Evolutionary conservation across 2,888 invertebrate genomes (phyloP).

Genomic region (Stenichneumon culpator): DNA sequence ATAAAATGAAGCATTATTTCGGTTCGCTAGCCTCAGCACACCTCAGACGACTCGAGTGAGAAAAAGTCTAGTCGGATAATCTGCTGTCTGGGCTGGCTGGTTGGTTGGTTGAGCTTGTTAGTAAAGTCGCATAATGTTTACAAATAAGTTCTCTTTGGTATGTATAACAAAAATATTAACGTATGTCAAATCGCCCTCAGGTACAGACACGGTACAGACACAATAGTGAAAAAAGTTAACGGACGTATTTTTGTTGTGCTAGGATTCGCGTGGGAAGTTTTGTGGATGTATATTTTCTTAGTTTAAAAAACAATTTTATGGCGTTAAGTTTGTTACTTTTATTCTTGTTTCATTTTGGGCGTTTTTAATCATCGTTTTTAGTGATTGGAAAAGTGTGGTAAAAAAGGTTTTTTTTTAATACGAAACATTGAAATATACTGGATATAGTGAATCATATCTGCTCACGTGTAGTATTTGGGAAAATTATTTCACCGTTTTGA

Average conservation of each 20-base stretch:
- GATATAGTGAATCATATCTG: constrained; percentile 9
- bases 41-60: not conserved
- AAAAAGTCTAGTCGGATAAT: not conserved
- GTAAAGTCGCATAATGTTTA: not conserved
- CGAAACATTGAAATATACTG: constrained; percentile 34
- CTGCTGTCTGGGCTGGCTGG: not conserved
- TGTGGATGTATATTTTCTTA: constrained; percentile 8
- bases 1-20: constrained; percentile 12
- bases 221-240: constrained; percentile 19
- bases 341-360: not conserved
- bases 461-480: constrained; percentile 4
- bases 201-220: constrained; percentile 33
- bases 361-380: not conserved
- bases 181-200: constrained; percentile 34
- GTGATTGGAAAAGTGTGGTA: constrained; percentile 32
- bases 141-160: not conserved
- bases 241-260: constrained; percentile 43
- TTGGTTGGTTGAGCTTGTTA: not conserved
- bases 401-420: constrained; percentile 21
- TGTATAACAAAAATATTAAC: not conserved
- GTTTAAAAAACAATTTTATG: constrained; percentile 10
- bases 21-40: constrained; percentile 27
- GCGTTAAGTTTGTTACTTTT: not conserved
- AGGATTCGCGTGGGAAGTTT: constrained; percentile 29
- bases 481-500: constrained; percentile 23